These are phyloP conservation scores for Cyaniris semiargus DNA, from an alignment of 2,888 invertebrate species.

Conservation along the genomic window DNA sequence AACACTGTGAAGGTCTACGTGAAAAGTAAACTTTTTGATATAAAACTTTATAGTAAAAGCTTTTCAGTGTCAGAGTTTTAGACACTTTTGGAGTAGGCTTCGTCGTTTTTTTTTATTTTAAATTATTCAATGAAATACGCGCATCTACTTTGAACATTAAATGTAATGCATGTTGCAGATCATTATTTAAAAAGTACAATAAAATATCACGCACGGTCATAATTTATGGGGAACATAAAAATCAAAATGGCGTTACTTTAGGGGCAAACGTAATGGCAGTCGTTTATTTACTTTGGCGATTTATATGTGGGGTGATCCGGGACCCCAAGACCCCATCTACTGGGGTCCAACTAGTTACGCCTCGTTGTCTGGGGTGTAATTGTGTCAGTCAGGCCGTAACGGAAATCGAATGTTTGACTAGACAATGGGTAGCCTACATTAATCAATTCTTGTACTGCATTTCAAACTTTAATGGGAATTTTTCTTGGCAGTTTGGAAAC, in stretches of 20 bases:
- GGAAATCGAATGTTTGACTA: constrained; percentile 29
- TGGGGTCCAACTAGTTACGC: constrained; percentile 68
- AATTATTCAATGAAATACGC: not conserved
- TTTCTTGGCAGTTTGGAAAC: not conserved
- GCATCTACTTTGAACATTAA: not conserved
- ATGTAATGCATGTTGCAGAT: not conserved
- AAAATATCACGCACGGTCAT: constrained; percentile 39
- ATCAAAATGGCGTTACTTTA: constrained; percentile 68
- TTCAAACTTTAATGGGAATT: constrained; percentile 1
- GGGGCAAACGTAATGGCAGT: constrained; percentile 73
- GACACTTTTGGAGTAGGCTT: no score
- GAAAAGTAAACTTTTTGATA: no score
- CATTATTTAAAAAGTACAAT: not conserved
- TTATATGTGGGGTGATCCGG: constrained; percentile 63
- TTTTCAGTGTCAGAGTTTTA: no score
- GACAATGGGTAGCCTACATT: not conserved
- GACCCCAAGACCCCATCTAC: constrained; percentile 58
- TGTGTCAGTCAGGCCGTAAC: constrained; percentile 34
- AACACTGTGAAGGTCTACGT: no score
- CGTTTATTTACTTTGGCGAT: constrained; percentile 78
- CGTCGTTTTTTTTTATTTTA: not conserved
- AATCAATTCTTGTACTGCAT: not conserved
- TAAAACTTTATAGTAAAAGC: no score
- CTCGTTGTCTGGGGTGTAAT: constrained; percentile 67
- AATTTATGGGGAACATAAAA: constrained; percentile 51